Base-by-base conservation (phyloP, 2,113 vertebrate genomes). In the Ailuropoda melanoleuca region DNA sequence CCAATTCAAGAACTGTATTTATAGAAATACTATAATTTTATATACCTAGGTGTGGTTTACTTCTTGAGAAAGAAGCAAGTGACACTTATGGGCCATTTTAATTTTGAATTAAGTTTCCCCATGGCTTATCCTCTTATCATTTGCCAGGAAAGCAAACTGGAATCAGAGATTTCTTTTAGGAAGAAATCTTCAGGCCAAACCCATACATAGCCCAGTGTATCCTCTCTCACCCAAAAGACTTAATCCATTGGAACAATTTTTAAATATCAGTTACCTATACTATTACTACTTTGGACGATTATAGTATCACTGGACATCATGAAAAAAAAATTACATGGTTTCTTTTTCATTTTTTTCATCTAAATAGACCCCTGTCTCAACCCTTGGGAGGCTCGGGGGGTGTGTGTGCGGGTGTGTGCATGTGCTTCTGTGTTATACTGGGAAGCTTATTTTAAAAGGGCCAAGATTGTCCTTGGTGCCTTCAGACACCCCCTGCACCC, bases 51-150 rank as follows among this genome's bases (percentile, higher is more conserved):
- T 91, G 12, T 66, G 84, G 34, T 58, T 85, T 24, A 82, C 14
- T 88, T 93, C 56, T 85, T 88, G 43, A 95, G 55, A 80, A 91
- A 93, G 50, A 90, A 53, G 31, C 23, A 81, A 90, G 56, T 88
- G 58, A 68, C 68, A 92, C 26, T 62, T 84, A 56, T 0, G 19
- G 82, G 29, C 29, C 23, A 11, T 77, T 95, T 75, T 55, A 18
- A 75, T 80, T 97, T 94, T 90, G 58, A 83, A 48, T 89, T 81
- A 64, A 58, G 13, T 75, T 92, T 53, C 72, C 34, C 74, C 48
- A 58, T 58, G 83, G 26, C 2, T 93, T 95, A 15, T 88, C 18
- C 48, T 68, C 23, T 78, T 88, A 66, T 56, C 15, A 55, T 74
- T 90, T 93, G 15, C 29, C 48, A 60, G 93, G 46, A 94, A 93